Percentiles rank a stretch among this genome's conserved stretches.
phyloP scores from a whole-genome alignment of 2,797 vertebrate genomes.

The Rhodeus uyekii region DNA sequence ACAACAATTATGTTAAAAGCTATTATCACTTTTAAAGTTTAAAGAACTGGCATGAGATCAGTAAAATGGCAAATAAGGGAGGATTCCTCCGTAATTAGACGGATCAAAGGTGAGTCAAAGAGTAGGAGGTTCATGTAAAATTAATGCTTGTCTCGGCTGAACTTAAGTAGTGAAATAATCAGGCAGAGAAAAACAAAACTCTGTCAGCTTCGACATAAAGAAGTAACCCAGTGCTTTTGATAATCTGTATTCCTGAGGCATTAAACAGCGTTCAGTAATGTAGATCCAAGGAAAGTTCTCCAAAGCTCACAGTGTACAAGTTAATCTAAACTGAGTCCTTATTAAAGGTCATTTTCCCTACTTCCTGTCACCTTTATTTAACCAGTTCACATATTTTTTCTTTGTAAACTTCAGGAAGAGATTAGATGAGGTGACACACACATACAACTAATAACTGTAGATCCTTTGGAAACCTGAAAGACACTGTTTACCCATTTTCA shows the following conservation, averaged over 20 bases:
- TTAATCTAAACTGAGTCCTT: background rate
- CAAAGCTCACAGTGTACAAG: background rate
- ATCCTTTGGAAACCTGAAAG: background rate
- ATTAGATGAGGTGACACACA: background rate
- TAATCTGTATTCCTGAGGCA: background rate
- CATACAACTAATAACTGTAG: background rate
- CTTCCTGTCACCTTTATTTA: background rate
- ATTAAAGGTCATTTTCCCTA: background rate
- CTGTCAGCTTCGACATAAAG: background rate
- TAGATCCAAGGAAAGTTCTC: background rate
- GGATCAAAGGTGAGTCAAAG: conserved; percentile 19
- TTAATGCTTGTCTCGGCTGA: background rate
- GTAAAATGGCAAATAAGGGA: conserved; percentile 21
- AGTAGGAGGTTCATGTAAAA: conserved; percentile 5
- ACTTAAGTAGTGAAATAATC: conserved; percentile 7
- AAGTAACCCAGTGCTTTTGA: background rate
- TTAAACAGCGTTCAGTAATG: background rate
- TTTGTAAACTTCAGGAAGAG: background rate
- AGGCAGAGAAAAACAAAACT: background rate
- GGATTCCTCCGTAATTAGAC: conserved; percentile 13
- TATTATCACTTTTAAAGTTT: background rate
- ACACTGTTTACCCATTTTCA: background rate
- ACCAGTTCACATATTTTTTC: background rate
- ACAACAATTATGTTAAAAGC: background rate
- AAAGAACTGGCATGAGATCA: conserved; percentile 17